Conservation (phyloP, 2,888 invertebrate species). For the Diachrysia chrysitis region DNA sequence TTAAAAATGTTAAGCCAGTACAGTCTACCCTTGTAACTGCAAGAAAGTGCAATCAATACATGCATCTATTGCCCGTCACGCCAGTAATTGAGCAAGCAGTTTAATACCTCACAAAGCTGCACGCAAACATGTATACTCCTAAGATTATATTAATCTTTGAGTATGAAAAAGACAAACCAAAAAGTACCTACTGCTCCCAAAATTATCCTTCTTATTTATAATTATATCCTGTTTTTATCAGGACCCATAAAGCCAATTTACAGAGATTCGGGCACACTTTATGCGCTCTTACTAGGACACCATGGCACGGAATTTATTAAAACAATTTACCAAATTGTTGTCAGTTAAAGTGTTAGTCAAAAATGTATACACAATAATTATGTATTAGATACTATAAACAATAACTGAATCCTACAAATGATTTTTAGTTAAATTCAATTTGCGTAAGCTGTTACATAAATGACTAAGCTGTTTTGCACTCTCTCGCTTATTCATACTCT, state of each 20-base stretch:
- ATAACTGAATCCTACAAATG: too few relatives aligned
- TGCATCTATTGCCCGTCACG: constrained; percentile 32
- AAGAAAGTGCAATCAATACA: constrained; percentile 31
- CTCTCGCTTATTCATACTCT: constrained; percentile 3
- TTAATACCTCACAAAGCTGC: constrained; percentile 19
- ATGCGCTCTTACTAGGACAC: too few relatives aligned
- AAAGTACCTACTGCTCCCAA: neutral
- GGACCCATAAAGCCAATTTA: too few relatives aligned
- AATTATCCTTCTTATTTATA: neutral
- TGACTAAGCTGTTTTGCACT: neutral
- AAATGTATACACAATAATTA: too few relatives aligned
- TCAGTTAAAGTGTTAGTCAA: too few relatives aligned
- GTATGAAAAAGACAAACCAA: neutral
- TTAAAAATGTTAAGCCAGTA: neutral
- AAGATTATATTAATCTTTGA: constrained; percentile 12
- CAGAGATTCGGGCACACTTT: too few relatives aligned
- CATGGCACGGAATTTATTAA: too few relatives aligned
- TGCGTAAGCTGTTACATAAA: neutral
- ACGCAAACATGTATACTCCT: constrained; percentile 40
- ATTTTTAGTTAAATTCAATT: neutral
- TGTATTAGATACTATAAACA: too few relatives aligned
- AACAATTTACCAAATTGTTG: too few relatives aligned
- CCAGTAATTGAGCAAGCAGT: constrained; percentile 21
- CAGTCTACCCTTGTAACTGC: constrained; percentile 1
- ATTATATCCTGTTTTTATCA: too few relatives aligned